A percentile compares a stretch with the other conserved stretches of the same genome.
phyloP scores from a whole-genome alignment of 2,113 vertebrate species.

The Pyxicephalus adspersus region DNA sequence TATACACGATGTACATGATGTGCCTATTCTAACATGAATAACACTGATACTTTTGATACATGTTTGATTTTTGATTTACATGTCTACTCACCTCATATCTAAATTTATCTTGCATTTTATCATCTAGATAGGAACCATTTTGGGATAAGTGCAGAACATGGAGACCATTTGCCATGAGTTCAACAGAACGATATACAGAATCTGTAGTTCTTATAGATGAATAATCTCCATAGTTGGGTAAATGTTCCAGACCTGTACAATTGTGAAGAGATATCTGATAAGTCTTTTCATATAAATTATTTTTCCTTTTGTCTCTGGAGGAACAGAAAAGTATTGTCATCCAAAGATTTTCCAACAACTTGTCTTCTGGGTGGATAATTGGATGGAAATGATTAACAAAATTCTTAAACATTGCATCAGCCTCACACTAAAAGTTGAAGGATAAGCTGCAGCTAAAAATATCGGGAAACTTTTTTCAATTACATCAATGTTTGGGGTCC shows the following conservation, averaged over 20 bases:
- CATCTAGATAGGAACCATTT: no score
- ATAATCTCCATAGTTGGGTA: not conserved
- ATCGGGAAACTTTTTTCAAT: not conserved
- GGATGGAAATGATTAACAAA: not conserved
- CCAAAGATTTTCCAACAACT: conserved; percentile 10
- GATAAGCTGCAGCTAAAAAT: not conserved
- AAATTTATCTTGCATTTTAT: no score
- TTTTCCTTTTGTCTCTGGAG: not conserved
- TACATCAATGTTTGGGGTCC: not conserved
- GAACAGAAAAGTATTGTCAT: not conserved
- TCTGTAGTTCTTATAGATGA: no score
- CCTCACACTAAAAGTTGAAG: not conserved
- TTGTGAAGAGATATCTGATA: not conserved
- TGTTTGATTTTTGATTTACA: no score
- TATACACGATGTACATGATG: no score
- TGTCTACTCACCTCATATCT: no score
- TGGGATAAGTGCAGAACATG: no score
- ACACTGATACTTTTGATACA: no score
- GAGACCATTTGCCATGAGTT: not conserved
- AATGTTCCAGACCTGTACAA: not conserved
- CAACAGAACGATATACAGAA: not conserved
- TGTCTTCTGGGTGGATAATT: conserved; percentile 9
- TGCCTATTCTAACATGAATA: no score
- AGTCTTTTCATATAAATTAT: not conserved
- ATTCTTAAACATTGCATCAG: not conserved